Percentiles rank a stretch among this genome's conserved stretches.
Evolutionary conservation across 2,888 invertebrate species (phyloP).

Genomic region (Alcis repandata): DNA sequence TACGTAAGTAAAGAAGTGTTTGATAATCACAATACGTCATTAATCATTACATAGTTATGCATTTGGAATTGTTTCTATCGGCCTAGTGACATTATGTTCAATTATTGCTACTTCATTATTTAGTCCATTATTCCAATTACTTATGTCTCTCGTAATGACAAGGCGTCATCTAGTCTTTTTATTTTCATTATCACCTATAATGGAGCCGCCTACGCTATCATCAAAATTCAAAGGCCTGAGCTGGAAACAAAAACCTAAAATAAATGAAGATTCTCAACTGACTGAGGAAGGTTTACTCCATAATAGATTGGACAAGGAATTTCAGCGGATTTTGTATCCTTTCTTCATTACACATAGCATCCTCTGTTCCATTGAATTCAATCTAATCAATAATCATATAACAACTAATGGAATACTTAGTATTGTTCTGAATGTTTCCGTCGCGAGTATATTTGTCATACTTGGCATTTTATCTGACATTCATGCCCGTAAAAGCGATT

Average conservation of each 20-base stretch:
- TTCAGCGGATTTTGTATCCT: slow-evolving; percentile 20
- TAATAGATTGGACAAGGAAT: slow-evolving; percentile 22
- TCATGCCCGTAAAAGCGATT: not conserved
- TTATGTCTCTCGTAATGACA: no score
- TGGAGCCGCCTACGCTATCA: not conserved
- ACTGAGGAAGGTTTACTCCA: not conserved
- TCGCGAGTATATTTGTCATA: not conserved
- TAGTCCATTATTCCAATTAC: not conserved
- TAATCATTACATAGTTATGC: no score
- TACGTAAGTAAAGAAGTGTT: no score
- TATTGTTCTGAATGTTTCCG: not conserved
- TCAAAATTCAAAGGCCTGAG: not conserved
- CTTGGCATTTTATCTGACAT: not conserved
- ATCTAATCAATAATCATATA: slow-evolving; percentile 5
- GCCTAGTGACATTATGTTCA: no score
- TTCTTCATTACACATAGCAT: not conserved
- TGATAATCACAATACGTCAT: no score
- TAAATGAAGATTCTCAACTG: not conserved
- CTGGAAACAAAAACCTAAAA: not conserved
- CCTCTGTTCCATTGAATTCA: not conserved
- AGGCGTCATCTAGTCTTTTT: no score
- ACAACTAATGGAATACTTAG: slow-evolving; percentile 4
- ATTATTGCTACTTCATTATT: not conserved
- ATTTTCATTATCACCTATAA: not conserved
- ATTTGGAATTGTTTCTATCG: no score